Conservation (phyloP, 2,797 vertebrate species). For the Urocyon cinereoargenteus region DNA sequence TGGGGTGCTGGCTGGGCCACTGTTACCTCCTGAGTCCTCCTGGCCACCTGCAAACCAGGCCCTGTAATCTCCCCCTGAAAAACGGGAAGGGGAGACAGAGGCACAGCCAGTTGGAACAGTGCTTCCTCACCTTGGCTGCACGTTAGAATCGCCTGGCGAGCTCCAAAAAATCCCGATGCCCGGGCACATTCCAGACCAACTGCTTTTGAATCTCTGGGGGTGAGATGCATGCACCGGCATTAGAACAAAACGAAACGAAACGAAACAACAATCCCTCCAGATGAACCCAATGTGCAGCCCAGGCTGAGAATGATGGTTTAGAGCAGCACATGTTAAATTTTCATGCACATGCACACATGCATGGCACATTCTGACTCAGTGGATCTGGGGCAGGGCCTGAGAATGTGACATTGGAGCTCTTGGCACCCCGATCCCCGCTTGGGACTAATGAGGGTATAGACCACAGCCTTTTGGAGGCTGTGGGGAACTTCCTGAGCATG, state of each 20-base stretch:
- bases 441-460: background rate
- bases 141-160: background rate
- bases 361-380: background rate
- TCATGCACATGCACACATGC: background rate
- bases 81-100: background rate
- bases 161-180: background rate
- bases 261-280: background rate
- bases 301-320: background rate
- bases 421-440: background rate
- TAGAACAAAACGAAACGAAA: background rate
- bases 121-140: background rate
- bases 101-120: background rate
- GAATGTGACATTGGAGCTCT: background rate
- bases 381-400: background rate
- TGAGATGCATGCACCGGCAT: background rate
- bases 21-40: background rate
- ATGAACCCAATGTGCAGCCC: background rate
- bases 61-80: constrained; percentile 24
- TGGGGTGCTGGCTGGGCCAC: background rate
- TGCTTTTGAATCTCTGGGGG: background rate
- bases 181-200: background rate
- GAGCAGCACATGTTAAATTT: background rate
- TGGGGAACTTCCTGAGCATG: background rate
- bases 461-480: background rate
- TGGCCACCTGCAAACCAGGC: background rate